phyloP scores from a whole-genome alignment of 2,797 vertebrate species.

The Buphagus erythrorhynchus region DNA sequence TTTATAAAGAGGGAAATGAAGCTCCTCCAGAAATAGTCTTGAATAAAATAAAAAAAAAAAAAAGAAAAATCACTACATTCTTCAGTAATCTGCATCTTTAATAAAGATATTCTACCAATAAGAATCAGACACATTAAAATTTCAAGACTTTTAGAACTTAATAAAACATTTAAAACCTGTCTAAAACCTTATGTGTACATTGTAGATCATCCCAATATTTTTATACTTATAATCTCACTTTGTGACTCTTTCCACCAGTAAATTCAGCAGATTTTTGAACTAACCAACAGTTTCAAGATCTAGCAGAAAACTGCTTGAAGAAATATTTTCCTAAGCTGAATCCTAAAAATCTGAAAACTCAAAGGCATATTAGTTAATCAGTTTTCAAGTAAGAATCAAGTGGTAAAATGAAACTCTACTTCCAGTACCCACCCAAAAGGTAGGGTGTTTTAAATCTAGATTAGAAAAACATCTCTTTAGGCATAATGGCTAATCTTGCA shows the following conservation, averaged over 20 bases:
- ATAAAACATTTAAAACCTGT: background rate
- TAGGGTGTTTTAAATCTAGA: background rate
- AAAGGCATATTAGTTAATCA: background rate
- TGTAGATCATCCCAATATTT: background rate
- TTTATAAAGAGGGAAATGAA: background rate
- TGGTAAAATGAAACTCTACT: background rate
- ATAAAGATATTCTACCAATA: background rate
- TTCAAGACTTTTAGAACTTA: constrained; percentile 15
- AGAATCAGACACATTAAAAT: background rate
- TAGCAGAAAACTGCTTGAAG: background rate
- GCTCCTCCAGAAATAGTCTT: background rate
- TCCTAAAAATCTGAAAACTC: background rate
- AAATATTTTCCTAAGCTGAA: background rate
- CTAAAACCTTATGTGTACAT: background rate
- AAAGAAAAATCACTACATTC: background rate
- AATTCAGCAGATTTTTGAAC: background rate
- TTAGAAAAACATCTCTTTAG: background rate
- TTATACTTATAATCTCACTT: background rate
- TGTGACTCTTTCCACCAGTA: background rate
- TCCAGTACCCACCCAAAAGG: background rate
- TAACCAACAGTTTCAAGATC: background rate
- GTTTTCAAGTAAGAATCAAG: background rate
- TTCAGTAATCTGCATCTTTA: background rate
- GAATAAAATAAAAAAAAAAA: background rate
- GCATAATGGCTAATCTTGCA: background rate